These are phyloP conservation scores for Nerophis lumbriciformis DNA, from an alignment of 2,113 vertebrate species.

Conservation along the genomic window DNA sequence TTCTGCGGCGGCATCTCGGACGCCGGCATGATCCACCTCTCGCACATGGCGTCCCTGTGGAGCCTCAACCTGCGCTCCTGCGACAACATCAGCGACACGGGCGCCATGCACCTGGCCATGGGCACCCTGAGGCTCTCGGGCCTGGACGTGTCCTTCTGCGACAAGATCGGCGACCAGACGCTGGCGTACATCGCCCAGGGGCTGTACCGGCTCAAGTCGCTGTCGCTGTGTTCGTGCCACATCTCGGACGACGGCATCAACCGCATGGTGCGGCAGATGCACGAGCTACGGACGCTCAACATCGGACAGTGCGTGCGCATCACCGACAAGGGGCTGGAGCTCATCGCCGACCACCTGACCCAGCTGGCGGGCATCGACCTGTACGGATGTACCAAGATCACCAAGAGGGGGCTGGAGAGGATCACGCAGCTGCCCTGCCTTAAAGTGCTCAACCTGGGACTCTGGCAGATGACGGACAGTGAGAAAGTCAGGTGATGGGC, in stretches of 20 bases:
- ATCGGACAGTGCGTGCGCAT: conserved; percentile 97
- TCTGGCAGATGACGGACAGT: conserved; percentile 95
- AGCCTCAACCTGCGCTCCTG: conserved; percentile 95
- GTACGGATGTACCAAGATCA: conserved; percentile 97
- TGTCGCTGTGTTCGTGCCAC: conserved; percentile 97
- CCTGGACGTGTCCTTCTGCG: conserved; percentile 95
- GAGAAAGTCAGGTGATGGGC: conserved; percentile 86
- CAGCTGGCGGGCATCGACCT: conserved; percentile 95
- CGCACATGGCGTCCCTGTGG: conserved; percentile 93
- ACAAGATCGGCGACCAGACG: conserved; percentile 98
- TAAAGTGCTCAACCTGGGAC: conserved; percentile 98
- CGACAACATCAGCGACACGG: conserved; percentile 97
- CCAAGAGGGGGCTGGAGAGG: conserved; percentile 95
- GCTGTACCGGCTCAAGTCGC: conserved; percentile 89
- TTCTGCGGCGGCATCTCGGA: conserved; percentile 98
- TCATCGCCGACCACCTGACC: conserved; percentile 94
- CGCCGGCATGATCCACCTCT: conserved; percentile 95
- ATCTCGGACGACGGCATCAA: conserved; percentile 97
- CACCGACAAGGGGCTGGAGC: conserved; percentile 97
- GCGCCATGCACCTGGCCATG: conserved; percentile 98
- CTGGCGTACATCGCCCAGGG: conserved; percentile 97
- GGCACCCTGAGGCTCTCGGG: conserved; percentile 89
- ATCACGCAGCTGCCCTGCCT: conserved; percentile 99
- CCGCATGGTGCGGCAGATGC: conserved; percentile 98
- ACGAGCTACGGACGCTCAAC: conserved; percentile 94